These are phyloP conservation scores for Troides oblongomaculatus DNA, from an alignment of 2,888 invertebrate species.

Conservation along the genomic window DNA sequence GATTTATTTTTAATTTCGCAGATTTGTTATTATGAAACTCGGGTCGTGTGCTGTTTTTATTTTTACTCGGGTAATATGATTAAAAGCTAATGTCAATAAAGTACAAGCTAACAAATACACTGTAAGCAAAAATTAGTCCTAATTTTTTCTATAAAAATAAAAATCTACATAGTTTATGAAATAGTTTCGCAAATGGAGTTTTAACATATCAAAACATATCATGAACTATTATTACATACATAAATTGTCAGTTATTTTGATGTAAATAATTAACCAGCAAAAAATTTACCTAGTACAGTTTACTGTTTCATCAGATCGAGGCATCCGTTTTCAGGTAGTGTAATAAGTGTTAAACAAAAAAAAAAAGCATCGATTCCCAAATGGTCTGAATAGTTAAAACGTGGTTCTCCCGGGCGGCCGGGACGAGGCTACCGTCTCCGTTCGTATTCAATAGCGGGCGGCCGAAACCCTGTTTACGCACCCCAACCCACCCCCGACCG, in stretches of 20 bases:
- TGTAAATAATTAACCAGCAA: too few species aligned
- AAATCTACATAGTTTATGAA: too few species aligned
- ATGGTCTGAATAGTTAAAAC: slow-evolving; percentile 44
- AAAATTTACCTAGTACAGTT: too few species aligned
- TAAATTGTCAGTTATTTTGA: too few species aligned
- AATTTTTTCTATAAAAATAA: background rate
- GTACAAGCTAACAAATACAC: background rate
- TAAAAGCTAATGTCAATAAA: background rate
- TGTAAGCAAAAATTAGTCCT: background rate
- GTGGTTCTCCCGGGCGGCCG: slow-evolving; percentile 58
- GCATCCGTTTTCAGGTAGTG: slow-evolving; percentile 1
- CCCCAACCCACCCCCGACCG: slow-evolving; percentile 58
- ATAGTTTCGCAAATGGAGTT: too few species aligned
- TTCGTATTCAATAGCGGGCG: slow-evolving; percentile 57
- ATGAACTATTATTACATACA: too few species aligned
- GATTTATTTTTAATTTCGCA: slow-evolving; percentile 17
- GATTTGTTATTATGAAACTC: slow-evolving; percentile 8
- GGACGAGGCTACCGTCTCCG: slow-evolving; percentile 42
- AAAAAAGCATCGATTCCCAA: slow-evolving; percentile 18
- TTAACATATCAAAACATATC: too few species aligned
- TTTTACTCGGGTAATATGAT: background rate
- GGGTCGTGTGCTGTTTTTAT: background rate
- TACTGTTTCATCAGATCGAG: too few species aligned
- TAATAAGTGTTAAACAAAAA: background rate
- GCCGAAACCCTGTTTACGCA: slow-evolving; percentile 76